Evolutionary conservation across 2,797 vertebrate genomes (phyloP), one percentile per base, ranked within the genome.

Genomic region (Fistularia tabacaria): DNA sequence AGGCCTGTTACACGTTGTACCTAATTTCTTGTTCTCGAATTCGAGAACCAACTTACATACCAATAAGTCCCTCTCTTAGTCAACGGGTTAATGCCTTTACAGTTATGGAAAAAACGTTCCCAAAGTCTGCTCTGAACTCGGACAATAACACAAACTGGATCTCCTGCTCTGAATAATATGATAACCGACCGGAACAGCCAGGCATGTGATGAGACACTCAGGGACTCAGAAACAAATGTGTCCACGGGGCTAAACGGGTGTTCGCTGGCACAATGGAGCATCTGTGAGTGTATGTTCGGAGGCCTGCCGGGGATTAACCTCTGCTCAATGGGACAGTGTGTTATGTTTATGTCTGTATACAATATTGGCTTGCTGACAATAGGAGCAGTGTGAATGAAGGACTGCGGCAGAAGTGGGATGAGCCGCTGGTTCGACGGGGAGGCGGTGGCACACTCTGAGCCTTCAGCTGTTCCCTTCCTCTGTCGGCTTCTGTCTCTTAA

Each of bases 351-450:
- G 62, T 58, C 38, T 60, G 38, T 65, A 62, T 62, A 62, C n/a
- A 45, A 38, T 69, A 46, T 59, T 71, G 72, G 69, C 67, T 2
- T 11, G 7, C 55, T 64, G 78, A 73, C 74, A 77, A 66, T 54
- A 59, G 57, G 4, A 50, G 49, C 67, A 61, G 66, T 76, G 67
- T 73, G 43, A 52, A 15, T 42, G n/a, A 52, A 47, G 9, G 49
- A 55, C 38, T 45, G 67, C 14, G 54, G 3, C 47, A 48, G 38
- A 40, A 66, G 58, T 10, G 38, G 62, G 44, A 53, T 47, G 13
- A 46, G 45, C 62, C 44, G 14, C 51, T 38, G 57, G 50, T 62
- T 57, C 64, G 37, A 54, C 48, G 25, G 14, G 58, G 58, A 25
- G 11, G 14, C 6, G 25, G 49, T 3, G 3, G 47, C 39, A 38